phyloP scores from a whole-genome alignment of 2,888 invertebrate genomes.

The Amblyjoppa proteus region DNA sequence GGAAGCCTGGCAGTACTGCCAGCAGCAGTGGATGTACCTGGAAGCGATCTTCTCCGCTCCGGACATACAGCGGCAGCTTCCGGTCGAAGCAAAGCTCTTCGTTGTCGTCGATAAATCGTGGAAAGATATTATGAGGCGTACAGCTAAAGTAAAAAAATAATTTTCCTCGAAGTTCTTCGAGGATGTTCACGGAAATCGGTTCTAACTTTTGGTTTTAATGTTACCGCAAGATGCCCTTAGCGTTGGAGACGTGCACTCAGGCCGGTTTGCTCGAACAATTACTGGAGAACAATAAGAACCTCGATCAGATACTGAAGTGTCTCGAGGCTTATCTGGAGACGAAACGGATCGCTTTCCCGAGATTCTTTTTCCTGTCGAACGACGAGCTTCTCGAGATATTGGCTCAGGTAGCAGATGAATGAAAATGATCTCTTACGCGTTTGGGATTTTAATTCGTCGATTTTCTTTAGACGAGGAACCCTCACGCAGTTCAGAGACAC shows the following conservation, averaged over 20 bases:
- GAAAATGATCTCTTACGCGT: not conserved
- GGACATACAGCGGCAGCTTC: slow-evolving; percentile 96
- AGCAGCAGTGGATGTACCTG: slow-evolving; percentile 97
- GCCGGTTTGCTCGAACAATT: slow-evolving; percentile 90
- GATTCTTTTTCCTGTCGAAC: slow-evolving; percentile 96
- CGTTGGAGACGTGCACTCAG: slow-evolving; percentile 92
- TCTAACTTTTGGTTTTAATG: not conserved
- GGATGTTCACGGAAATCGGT: not conserved
- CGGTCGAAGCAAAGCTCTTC: slow-evolving; percentile 95
- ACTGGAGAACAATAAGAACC: slow-evolving; percentile 90
- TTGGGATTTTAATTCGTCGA: slow-evolving; percentile 30
- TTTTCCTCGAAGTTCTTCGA: not conserved
- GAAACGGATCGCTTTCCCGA: slow-evolving; percentile 94
- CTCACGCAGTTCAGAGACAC: slow-evolving; percentile 96
- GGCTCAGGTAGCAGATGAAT: slow-evolving; percentile 89
- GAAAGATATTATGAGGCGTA: slow-evolving; percentile 94
- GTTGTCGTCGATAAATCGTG: slow-evolving; percentile 94
- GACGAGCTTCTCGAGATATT: slow-evolving; percentile 96
- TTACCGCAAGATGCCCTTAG: slow-evolving; percentile 88
- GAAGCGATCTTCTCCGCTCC: slow-evolving; percentile 98
- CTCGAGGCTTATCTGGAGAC: slow-evolving; percentile 95
- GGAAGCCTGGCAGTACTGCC: slow-evolving; percentile 96
- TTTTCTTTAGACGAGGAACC: slow-evolving; percentile 90
- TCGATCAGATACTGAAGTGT: slow-evolving; percentile 96
- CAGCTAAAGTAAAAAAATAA: slow-evolving; percentile 88